phyloP scores from a whole-genome alignment of 1,140 invertebrate species.

The Apolygus lucorum region DNA sequence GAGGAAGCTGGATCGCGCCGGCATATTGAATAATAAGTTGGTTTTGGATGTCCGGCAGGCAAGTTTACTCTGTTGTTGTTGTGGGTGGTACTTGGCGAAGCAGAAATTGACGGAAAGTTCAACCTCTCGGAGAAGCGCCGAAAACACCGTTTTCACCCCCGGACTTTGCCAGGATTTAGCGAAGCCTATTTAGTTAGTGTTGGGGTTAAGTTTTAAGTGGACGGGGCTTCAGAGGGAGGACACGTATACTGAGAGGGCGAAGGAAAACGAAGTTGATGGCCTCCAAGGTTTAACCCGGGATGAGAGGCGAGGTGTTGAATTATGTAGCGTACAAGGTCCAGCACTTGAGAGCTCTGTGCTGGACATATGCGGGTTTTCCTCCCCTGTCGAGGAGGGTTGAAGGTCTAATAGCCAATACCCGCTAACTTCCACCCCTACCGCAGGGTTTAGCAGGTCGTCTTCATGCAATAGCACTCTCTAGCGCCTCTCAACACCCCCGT shows the following conservation, averaged over 20 bases:
- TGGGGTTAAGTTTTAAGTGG: constrained; percentile 17
- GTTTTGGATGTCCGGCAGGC: not conserved
- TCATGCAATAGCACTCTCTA: not conserved
- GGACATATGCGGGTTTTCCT: constrained; percentile 16
- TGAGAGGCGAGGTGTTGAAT: constrained; percentile 4
- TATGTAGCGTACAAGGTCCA: constrained; percentile 21
- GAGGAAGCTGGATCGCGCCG: not conserved
- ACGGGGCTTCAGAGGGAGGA: too few relatives aligned
- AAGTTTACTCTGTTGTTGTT: not conserved
- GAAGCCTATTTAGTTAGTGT: constrained; percentile 13
- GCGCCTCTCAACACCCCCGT: not conserved
- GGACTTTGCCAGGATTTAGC: not conserved
- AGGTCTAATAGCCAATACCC: constrained; percentile 5
- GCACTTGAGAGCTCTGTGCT: constrained; percentile 12
- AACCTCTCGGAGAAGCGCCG: not conserved
- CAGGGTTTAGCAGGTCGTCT: not conserved
- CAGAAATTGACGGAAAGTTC: constrained; percentile 1
- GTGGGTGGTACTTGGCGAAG: not conserved
- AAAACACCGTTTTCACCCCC: not conserved
- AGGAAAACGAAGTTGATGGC: too few relatives aligned
- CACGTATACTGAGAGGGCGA: too few relatives aligned
- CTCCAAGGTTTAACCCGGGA: too few relatives aligned
- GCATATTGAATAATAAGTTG: not conserved
- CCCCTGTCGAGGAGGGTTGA: not conserved
- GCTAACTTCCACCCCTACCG: not conserved